phyloP scores from a whole-genome alignment of 1,140 invertebrate genomes.

The Microplitis mediator region DNA sequence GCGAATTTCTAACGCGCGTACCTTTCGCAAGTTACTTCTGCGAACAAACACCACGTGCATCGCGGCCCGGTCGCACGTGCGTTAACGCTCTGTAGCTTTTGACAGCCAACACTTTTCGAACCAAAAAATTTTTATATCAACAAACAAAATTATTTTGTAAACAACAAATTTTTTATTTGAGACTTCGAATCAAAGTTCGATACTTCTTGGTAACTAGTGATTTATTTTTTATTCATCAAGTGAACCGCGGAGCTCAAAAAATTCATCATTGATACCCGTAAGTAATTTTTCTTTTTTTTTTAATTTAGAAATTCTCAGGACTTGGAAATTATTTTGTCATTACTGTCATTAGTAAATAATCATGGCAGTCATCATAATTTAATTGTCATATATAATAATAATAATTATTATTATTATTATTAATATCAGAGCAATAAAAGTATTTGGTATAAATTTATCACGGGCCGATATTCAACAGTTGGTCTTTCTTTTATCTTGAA shows the following conservation, averaged over 20 bases:
- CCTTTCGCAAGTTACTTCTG: slow-evolving; percentile 45
- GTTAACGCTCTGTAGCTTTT: slow-evolving; percentile 43
- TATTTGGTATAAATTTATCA: slow-evolving; percentile 35
- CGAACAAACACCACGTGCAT: slow-evolving; percentile 60
- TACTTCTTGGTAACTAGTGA: too few species aligned
- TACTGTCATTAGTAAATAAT: slow-evolving; percentile 22
- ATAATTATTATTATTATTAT: too few species aligned
- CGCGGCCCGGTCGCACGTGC: slow-evolving; percentile 59
- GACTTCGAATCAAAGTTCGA: too few species aligned
- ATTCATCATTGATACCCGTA: too few species aligned
- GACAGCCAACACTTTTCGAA: neutral
- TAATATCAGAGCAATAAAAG: too few species aligned
- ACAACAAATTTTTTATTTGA: neutral
- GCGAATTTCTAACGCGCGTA: slow-evolving; percentile 31
- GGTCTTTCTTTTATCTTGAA: slow-evolving; percentile 62
- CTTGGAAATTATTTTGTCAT: neutral
- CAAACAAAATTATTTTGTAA: neutral
- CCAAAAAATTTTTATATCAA: neutral
- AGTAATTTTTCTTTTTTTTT: too few species aligned
- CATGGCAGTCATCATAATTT: slow-evolving; percentile 14
- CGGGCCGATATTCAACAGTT: slow-evolving; percentile 61
- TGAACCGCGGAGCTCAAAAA: too few species aligned
- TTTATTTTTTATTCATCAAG: too few species aligned
- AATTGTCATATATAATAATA: too few species aligned
- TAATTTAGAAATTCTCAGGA: neutral